Evolutionary conservation across 2,797 vertebrate genomes (phyloP).

Genomic region (Chaetodon trifasciatus): DNA sequence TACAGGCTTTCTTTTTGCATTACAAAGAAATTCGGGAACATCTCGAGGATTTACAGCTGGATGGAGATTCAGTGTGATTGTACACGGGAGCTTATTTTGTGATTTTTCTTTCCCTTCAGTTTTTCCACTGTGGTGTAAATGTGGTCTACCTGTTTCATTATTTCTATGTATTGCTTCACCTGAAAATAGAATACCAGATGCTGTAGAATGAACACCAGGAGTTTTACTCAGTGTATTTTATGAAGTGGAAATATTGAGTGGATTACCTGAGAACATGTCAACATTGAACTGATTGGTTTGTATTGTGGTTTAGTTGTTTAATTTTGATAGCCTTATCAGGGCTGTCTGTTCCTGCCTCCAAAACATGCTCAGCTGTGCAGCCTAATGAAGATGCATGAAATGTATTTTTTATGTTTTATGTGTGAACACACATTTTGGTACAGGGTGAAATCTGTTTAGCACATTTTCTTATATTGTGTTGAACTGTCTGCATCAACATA

Average conservation of each 20-base stretch:
- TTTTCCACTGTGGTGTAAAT: slow-evolving; percentile 3
- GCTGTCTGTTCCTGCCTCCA: neutral
- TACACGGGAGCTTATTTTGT: slow-evolving; percentile 10
- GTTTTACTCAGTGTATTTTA: slow-evolving; percentile 5
- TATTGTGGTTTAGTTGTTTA: neutral
- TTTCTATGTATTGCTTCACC: neutral
- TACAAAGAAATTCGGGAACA: neutral
- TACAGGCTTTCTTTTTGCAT: neutral
- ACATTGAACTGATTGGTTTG: neutral
- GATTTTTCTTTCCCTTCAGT: neutral
- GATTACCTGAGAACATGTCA: slow-evolving; percentile 2
- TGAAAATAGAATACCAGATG: neutral
- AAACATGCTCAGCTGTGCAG: neutral
- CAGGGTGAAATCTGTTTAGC: neutral
- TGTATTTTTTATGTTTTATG: neutral
- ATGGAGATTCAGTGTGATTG: slow-evolving; percentile 5
- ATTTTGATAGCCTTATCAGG: neutral
- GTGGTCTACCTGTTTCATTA: slow-evolving; percentile 1
- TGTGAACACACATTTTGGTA: slow-evolving; percentile 7
- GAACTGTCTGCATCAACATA: slow-evolving; percentile 1
- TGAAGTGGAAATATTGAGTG: neutral
- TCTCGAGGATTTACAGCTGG: neutral
- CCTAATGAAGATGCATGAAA: neutral
- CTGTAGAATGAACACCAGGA: neutral
- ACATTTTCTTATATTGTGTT: neutral